phyloP scores from a whole-genome alignment of 2,888 invertebrate species.

The Drosophila prolongata region DNA sequence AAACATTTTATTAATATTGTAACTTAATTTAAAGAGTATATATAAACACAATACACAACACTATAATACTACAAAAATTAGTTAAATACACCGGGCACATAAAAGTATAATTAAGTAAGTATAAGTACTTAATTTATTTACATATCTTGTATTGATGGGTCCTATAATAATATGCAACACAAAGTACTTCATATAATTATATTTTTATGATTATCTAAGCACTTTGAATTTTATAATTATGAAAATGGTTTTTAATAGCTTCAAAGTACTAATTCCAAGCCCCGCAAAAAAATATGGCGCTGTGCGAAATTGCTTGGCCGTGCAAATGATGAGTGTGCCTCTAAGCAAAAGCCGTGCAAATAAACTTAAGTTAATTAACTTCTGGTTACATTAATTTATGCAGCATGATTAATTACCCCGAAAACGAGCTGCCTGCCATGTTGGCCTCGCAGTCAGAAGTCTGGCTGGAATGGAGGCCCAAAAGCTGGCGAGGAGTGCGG shows the following conservation, averaged over 20 bases:
- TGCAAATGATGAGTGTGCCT: conserved; percentile 35
- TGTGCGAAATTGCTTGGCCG: conserved; percentile 5
- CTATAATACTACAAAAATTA: too few species aligned
- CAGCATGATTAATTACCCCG: conserved; percentile 78
- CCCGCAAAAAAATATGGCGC: neutral
- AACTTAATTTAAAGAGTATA: too few species aligned
- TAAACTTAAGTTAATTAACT: conserved; percentile 83
- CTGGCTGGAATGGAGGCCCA: conserved; percentile 11
- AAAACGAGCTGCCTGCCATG: conserved; percentile 53
- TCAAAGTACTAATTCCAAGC: neutral
- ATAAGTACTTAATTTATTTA: too few species aligned
- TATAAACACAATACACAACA: too few species aligned
- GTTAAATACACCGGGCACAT: too few species aligned
- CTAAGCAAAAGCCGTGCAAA: conserved; percentile 60
- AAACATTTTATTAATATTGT: too few species aligned
- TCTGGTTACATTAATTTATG: conserved; percentile 82
- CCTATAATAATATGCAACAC: neutral
- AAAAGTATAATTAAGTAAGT: too few species aligned
- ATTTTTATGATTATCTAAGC: neutral
- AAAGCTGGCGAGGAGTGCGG: conserved; percentile 8
- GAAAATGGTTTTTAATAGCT: neutral
- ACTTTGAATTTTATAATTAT: neutral
- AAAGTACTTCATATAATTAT: neutral
- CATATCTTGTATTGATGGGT: too few species aligned
- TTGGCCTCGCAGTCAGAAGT: conserved; percentile 37